These are phyloP conservation scores for Sapajus apella DNA, from an alignment of 2,113 vertebrate genomes.

Conservation along the genomic window DNA sequence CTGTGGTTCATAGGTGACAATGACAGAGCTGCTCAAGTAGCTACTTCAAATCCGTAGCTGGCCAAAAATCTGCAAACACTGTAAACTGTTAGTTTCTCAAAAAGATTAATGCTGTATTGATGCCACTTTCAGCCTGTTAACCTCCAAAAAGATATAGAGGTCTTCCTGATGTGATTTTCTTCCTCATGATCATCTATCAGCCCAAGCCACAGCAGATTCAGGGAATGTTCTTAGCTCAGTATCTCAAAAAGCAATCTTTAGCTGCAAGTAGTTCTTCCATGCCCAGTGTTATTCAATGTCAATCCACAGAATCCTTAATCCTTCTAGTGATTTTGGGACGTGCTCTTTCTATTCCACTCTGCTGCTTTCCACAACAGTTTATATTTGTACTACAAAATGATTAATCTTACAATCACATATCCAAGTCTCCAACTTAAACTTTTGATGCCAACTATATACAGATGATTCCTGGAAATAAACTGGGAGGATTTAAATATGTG, in stretches of 20 bases:
- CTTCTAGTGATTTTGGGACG: background rate
- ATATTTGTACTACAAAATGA: background rate
- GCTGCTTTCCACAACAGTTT: background rate
- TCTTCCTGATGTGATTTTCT: constrained; percentile 65
- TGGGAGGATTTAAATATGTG: background rate
- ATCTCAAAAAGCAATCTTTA: constrained; percentile 66
- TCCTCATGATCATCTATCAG: constrained; percentile 73
- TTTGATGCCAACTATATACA: background rate
- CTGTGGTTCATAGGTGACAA: constrained; percentile 42
- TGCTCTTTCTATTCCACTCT: background rate
- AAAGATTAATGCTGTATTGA: constrained; percentile 72
- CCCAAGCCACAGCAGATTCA: constrained; percentile 1
- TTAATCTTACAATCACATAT: background rate
- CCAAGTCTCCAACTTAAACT: background rate
- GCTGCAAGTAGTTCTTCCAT: constrained; percentile 3
- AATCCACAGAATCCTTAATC: background rate
- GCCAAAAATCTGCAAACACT: constrained; percentile 68
- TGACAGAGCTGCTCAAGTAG: constrained; percentile 40
- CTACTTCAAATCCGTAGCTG: constrained; percentile 48
- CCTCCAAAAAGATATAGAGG: constrained; percentile 68
- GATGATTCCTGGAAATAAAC: background rate
- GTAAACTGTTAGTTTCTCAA: constrained; percentile 61
- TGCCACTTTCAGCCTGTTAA: constrained; percentile 68
- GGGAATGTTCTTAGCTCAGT: constrained; percentile 47
- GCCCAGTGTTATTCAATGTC: constrained; percentile 47